phyloP scores from a whole-genome alignment of 2,797 vertebrate species.

The Sebastes oblongus region DNA sequence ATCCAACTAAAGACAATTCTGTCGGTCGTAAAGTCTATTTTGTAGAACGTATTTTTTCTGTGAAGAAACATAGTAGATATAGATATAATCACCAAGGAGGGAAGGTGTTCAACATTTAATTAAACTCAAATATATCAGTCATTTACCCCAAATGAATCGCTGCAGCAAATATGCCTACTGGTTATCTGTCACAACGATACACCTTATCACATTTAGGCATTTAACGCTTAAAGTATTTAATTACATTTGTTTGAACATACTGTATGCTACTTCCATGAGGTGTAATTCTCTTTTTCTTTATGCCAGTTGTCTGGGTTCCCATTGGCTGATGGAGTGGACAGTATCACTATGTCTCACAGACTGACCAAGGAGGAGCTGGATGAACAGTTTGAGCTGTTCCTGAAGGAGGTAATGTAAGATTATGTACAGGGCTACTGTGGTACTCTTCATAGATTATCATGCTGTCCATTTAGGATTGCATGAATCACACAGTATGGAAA shows the following conservation, averaged over 20 bases:
- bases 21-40: neutral
- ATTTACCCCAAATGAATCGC: neutral
- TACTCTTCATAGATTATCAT: no score
- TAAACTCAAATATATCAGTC: neutral
- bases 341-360: slow-evolving; percentile 80
- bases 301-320: neutral
- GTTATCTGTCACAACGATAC: neutral
- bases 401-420: slow-evolving; percentile 89
- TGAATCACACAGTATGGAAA: neutral
- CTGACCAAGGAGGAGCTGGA: slow-evolving; percentile 89
- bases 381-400: slow-evolving; percentile 92
- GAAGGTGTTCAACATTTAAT: neutral
- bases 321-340: neutral
- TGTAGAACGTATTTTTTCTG: neutral
- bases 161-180: neutral
- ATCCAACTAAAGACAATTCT: neutral
- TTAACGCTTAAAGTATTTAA: neutral
- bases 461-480: neutral
- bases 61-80: no score
- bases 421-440: no score
- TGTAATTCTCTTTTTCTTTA: neutral
- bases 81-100: neutral
- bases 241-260: neutral
- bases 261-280: neutral
- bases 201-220: neutral